A percentile compares a stretch with the other conserved stretches of the same genome.
Evolutionary conservation across 2,888 invertebrate species (phyloP).

Genomic region (Enoplolaimus lenunculus): DNA sequence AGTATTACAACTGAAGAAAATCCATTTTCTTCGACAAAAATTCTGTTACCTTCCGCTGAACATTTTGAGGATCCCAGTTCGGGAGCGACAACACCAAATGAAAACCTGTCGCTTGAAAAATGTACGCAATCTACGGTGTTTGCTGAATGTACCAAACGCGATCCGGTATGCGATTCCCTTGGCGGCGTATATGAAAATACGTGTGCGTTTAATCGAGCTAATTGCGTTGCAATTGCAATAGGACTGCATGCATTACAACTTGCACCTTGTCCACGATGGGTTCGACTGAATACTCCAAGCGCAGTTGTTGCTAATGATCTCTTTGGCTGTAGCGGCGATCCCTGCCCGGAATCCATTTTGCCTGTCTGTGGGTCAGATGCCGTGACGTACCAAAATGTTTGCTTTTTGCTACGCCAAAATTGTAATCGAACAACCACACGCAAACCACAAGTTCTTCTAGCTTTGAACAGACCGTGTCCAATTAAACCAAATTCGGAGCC

Average conservation of each 20-base stretch:
- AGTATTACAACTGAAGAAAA: not conserved
- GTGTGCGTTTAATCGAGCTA: not conserved
- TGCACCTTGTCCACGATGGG: not conserved
- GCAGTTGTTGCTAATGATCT: not conserved
- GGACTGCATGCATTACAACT: not conserved
- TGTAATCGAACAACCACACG: not conserved
- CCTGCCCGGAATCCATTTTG: not conserved
- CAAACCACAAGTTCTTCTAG: not conserved
- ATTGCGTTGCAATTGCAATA: not conserved
- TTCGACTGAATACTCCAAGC: not conserved
- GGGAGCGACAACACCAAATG: not conserved
- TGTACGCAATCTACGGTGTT: not conserved
- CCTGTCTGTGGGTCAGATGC: not conserved
- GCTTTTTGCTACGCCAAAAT: not conserved
- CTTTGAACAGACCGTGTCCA: not conserved
- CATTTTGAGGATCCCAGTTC: not conserved
- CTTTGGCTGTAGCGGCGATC: not conserved
- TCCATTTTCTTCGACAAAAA: no score
- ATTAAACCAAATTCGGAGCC: no score
- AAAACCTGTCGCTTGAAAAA: not conserved
- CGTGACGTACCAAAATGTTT: not conserved
- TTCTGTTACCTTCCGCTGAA: no score
- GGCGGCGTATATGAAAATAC: not conserved
- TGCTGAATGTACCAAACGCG: not conserved
- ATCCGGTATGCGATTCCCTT: not conserved